These are phyloP conservation scores for Pterois miles DNA, from an alignment of 2,797 vertebrate genomes.

Conservation along the genomic window DNA sequence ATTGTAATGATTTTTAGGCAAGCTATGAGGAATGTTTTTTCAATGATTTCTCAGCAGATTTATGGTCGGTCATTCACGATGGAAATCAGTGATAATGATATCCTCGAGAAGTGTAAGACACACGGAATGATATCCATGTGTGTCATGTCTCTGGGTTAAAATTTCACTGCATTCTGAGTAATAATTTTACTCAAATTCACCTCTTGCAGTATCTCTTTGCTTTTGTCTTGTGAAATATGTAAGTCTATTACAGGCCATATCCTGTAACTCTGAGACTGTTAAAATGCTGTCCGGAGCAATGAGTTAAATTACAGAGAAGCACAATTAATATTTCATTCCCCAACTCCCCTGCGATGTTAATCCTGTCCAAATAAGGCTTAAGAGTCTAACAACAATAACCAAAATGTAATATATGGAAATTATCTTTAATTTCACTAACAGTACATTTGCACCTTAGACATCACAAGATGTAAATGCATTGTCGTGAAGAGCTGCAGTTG, in stretches of 20 bases:
- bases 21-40: not conserved
- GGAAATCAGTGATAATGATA: not conserved
- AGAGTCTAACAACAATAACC: not conserved
- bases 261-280: not conserved
- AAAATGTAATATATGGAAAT: not conserved
- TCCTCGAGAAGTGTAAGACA: not conserved
- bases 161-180: no score
- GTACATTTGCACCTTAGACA: not conserved
- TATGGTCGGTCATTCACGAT: not conserved
- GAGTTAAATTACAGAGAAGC: not conserved
- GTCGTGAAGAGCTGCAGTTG: not conserved
- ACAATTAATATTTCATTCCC: not conserved
- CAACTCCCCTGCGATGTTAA: not conserved
- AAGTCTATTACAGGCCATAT: not conserved
- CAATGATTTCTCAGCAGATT: not conserved
- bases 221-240: not conserved
- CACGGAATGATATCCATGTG: not conserved
- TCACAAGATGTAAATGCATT: not conserved
- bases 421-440: not conserved
- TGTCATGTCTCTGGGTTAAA: not conserved
- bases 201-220: not conserved
- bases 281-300: not conserved
- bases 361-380: not conserved
- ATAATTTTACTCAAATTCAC: not conserved
- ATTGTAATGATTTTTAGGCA: not conserved